Evolutionary conservation across 1,140 invertebrate genomes (phyloP).

Genomic region (Charaxes varanes): DNA sequence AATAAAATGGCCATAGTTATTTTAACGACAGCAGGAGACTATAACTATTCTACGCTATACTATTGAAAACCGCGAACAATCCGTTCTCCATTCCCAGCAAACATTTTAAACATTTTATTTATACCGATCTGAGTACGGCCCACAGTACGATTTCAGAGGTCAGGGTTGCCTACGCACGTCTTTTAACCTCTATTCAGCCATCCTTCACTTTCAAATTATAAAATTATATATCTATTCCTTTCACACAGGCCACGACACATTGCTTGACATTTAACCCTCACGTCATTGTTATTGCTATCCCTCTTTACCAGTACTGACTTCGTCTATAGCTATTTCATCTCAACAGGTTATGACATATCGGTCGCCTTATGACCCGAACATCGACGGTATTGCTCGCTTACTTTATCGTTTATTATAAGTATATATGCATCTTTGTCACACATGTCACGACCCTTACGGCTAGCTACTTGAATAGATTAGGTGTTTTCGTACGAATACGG

Average conservation of each 20-base stretch:
- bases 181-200: constrained; percentile 54
- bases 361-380: constrained; percentile 63
- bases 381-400: constrained; percentile 37
- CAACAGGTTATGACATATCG: constrained; percentile 72
- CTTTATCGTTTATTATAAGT: constrained; percentile 40
- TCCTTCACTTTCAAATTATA: constrained; percentile 34
- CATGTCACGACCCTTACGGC: constrained; percentile 61
- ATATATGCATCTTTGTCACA: constrained; percentile 43
- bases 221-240: constrained; percentile 36
- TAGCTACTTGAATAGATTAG: constrained; percentile 73
- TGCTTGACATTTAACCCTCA: constrained; percentile 68
- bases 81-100: constrained; percentile 22
- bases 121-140: constrained; percentile 44
- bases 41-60: constrained; percentile 24
- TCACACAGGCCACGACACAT: constrained; percentile 64
- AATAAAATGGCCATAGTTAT: constrained; percentile 41
- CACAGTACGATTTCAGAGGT: constrained; percentile 47
- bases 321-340: constrained; percentile 44
- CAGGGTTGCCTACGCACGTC: constrained; percentile 68
- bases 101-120: constrained; percentile 48
- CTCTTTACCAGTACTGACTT: constrained; percentile 27
- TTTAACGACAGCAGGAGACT: constrained; percentile 39
- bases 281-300: constrained; percentile 61
- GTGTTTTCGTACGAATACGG: constrained; percentile 64
- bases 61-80: constrained; percentile 35